Conservation (phyloP, 2,888 invertebrate genomes). For the Megamerina dolium region DNA sequence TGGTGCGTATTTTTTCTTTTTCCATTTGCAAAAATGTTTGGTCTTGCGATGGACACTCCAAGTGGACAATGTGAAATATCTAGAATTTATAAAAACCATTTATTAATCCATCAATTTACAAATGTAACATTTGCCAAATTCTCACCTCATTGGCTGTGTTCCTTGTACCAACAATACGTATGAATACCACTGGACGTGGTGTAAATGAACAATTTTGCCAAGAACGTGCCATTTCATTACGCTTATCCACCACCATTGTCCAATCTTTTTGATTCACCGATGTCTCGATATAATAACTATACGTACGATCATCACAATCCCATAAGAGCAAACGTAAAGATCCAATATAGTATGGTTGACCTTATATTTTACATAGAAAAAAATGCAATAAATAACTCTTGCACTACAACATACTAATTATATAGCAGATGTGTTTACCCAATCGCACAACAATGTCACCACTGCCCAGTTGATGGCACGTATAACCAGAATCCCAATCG, state of each 20-base stretch:
- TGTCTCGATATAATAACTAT: conserved; percentile 94
- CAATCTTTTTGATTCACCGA: conserved; percentile 89
- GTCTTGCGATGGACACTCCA: conserved; percentile 84
- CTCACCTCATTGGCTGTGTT: conserved; percentile 94
- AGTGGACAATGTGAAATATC: conserved; percentile 97
- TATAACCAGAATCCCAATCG: conserved; percentile 98
- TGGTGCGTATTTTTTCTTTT: conserved; percentile 25
- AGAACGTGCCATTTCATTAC: conserved; percentile 77
- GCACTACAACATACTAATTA: neutral
- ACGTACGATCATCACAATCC: conserved; percentile 94
- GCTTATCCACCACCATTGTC: conserved; percentile 84
- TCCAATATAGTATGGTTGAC: conserved; percentile 88
- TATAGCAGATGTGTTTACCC: conserved; percentile 47
- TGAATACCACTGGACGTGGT: conserved; percentile 81
- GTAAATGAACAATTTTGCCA: conserved; percentile 91
- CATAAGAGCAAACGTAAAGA: conserved; percentile 89
- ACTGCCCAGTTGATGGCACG: conserved; percentile 92
- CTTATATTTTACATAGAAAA: conserved; percentile 26
- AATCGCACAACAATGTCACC: conserved; percentile 93
- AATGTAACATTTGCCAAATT: conserved; percentile 17
- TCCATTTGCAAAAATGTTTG: conserved; percentile 30
- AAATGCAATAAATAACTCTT: neutral
- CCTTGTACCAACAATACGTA: conserved; percentile 90
- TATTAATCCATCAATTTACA: too few relatives aligned
- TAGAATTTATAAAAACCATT: too few relatives aligned